phyloP scores from a whole-genome alignment of 92 coral and sea anemone genomes.

The Micromussa lordhowensis region DNA sequence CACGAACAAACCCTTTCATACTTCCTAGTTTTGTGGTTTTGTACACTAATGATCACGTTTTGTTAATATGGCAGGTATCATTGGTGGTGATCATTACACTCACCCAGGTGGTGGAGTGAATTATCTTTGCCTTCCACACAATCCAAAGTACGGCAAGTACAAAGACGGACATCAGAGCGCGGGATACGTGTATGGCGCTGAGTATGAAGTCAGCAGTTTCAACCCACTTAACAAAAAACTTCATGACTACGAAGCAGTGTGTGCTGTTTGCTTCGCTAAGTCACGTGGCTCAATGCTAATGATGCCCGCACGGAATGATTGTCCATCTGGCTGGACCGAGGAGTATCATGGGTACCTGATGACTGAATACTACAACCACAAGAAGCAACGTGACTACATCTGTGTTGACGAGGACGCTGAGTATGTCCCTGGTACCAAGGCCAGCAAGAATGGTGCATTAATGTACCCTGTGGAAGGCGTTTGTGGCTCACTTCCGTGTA shows the following conservation, averaged over 20 bases:
- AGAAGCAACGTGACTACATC: slow-evolving; percentile 43
- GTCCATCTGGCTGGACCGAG: no score
- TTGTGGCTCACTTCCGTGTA: slow-evolving; percentile 69
- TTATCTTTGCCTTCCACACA: slow-evolving; percentile 68
- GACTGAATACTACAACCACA: slow-evolving; percentile 56
- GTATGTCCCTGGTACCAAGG: slow-evolving; percentile 30
- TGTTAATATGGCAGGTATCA: slow-evolving; percentile 31
- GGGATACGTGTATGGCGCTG: slow-evolving; percentile 66
- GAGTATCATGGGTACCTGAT: slow-evolving; percentile 83
- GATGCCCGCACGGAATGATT: slow-evolving; percentile 75
- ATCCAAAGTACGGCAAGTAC: slow-evolving; percentile 58
- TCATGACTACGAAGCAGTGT: slow-evolving; percentile 67
- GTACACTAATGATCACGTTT: neutral
- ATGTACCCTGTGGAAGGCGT: slow-evolving; percentile 64
- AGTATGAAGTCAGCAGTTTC: slow-evolving; percentile 51
- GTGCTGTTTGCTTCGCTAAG: slow-evolving; percentile 67
- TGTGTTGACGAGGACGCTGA: slow-evolving; percentile 73
- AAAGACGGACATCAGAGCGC: slow-evolving; percentile 35
- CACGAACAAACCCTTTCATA: no score
- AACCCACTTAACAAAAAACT: slow-evolving; percentile 42
- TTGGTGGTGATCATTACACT: slow-evolving; percentile 56
- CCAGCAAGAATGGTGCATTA: slow-evolving; percentile 62
- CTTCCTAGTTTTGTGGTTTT: neutral
- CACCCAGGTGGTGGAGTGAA: slow-evolving; percentile 76
- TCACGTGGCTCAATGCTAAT: slow-evolving; percentile 74